Percentiles rank a stretch among this genome's conserved stretches.
Conservation (phyloP, 2,113 vertebrate species). For the Stegastes partitus region DNA sequence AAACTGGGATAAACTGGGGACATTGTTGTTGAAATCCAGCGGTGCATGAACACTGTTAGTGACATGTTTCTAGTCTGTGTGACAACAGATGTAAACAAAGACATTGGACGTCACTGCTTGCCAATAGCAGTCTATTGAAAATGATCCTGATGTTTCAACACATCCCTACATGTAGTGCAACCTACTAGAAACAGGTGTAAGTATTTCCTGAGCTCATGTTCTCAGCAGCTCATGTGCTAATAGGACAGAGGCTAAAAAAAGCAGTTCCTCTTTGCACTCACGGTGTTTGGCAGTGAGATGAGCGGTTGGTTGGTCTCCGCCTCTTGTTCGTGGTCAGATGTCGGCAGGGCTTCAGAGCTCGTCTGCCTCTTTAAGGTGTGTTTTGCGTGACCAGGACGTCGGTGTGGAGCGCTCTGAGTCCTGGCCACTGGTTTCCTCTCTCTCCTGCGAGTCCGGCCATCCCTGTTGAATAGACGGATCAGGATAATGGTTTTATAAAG, state of each 20-base stretch:
- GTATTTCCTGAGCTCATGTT: not conserved
- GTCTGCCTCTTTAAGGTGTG: slow-evolving; percentile 70
- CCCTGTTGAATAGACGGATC: slow-evolving; percentile 11
- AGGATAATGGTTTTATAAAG: too few relatives aligned
- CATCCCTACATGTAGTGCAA: too few relatives aligned
- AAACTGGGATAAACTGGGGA: too few relatives aligned
- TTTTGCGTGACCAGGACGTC: slow-evolving; percentile 66
- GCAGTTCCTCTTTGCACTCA: slow-evolving; percentile 61
- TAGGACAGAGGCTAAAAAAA: not conserved
- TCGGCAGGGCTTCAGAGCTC: slow-evolving; percentile 67
- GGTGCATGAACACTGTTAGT: too few relatives aligned
- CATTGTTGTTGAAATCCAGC: too few relatives aligned
- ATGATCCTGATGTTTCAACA: too few relatives aligned
- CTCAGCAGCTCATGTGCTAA: too few relatives aligned
- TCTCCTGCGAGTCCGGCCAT: slow-evolving; percentile 33
- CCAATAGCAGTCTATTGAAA: too few relatives aligned
- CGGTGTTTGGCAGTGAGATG: slow-evolving; percentile 73
- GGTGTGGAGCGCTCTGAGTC: slow-evolving; percentile 91
- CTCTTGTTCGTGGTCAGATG: slow-evolving; percentile 18
- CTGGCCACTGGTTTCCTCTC: slow-evolving; percentile 83
- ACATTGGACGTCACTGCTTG: too few relatives aligned
- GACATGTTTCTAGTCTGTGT: too few relatives aligned
- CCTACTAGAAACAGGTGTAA: not conserved
- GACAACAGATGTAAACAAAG: too few relatives aligned
- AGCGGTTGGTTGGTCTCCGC: slow-evolving; percentile 39